Evolutionary conservation across 2,888 invertebrate genomes (phyloP), one percentile per base, ranked within the genome.

Genomic region (Lottia scabra): DNA sequence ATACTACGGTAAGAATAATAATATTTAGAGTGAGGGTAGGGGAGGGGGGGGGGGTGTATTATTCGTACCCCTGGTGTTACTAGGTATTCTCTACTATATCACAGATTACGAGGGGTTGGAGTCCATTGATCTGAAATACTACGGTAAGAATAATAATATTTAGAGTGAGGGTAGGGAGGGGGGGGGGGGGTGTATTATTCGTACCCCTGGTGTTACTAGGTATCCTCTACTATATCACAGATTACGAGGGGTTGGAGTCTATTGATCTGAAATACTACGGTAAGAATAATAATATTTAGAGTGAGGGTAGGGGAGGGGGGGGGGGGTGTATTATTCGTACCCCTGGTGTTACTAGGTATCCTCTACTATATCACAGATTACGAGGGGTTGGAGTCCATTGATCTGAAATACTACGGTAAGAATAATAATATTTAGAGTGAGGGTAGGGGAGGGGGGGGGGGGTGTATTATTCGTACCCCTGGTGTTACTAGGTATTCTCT

Each of bases 201-300:
- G 78, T 84, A 27, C 85, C 86, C n/a, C 74, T 85, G 13, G 80
- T 81, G 26, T 73, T 84, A 67, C 77, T 85, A 56, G 73, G 78
- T n/a, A 70, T 84, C 23, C 74, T 85, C 63, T 72, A 76, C 72
- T 71, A 81, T 65, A 75, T 82, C 19, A 76, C 71, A 38, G 74
- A 76, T 38, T 76, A 78, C 71, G 73, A 56, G 56, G 71, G 78
- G 0, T 72, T 77, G 45, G 70, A 65, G 19, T 79, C 83, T 71
- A 78, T 87, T 67, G 74, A 87, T 71, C 82, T 84, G 56, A 75
- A 77, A 67, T 72, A 83, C 75, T 86, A 85, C 75, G 85, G 87
- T 86, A 78, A 77, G 30, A 12, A 65, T 38, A 43, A n/a, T n/a
- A 13, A 38, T 19, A 15, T 68, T 65, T 13, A 16, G 16, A 19